Evolutionary conservation across 2,888 invertebrate species (phyloP).

Genomic region (Plagodis dolabraria): DNA sequence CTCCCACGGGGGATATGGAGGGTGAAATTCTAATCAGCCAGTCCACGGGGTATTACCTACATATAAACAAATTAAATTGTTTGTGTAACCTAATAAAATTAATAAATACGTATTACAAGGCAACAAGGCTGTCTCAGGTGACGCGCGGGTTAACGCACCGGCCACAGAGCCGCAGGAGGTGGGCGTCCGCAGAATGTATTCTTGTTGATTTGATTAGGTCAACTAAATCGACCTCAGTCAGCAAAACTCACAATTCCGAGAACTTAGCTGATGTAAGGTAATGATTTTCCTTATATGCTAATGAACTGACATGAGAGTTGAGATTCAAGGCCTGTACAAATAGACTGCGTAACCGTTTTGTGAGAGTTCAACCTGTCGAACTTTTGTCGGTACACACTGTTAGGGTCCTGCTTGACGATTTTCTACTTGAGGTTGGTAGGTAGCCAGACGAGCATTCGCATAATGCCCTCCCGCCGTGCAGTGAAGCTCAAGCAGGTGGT

Average conservation of each 20-base stretch:
- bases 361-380: too few relatives aligned
- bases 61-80: too few relatives aligned
- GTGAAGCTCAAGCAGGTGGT: too few relatives aligned
- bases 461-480: too few relatives aligned
- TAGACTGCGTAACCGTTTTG: too few relatives aligned
- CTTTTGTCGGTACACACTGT: too few relatives aligned
- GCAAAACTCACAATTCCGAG: conserved; percentile 19
- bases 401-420: too few relatives aligned
- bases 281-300: conserved; percentile 24
- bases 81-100: neutral
- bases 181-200: conserved; percentile 36
- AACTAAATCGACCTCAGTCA: conserved; percentile 32
- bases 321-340: conserved; percentile 8
- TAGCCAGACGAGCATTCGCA: too few relatives aligned
- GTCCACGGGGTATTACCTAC: too few relatives aligned
- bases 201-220: conserved; percentile 36
- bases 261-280: neutral
- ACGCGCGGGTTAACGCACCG: conserved; percentile 26
- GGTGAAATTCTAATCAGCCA: too few relatives aligned
- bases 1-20: too few relatives aligned
- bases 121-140: conserved; percentile 13
- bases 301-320: conserved; percentile 1
- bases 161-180: conserved; percentile 23
- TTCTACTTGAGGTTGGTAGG: too few relatives aligned
- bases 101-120: conserved; percentile 5